Base-by-base conservation (phyloP, 2,888 invertebrate genomes). In the Agrilus cyanescens region DNA sequence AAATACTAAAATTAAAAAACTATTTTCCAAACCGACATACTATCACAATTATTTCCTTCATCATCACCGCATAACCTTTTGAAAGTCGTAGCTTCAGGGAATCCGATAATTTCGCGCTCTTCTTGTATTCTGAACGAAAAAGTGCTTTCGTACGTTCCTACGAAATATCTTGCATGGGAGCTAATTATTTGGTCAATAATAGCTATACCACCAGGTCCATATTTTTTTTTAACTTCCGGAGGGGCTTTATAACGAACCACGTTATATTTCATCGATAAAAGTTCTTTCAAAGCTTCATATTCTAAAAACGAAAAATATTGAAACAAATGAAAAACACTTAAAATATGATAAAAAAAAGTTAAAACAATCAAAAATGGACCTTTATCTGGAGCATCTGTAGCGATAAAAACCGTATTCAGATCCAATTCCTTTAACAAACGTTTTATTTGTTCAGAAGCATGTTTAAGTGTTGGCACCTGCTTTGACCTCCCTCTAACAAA, bases 61-160 rank as follows among this genome's bases (percentile, higher is more conserved):
- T 73, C 63, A 54, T 75, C 71, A 41, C 76, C 76, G 65, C 93
- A 94, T 2, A 94, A 68, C 47, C 85, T 73, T 65, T 97, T 96
- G 61, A 93, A 97, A 0, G 96, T 96, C 7, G 80, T 78, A 18
- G 77, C 68, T 33, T 77, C 71, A 5, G 78, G 73, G 64, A 93
- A 93, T 1, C 94, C 94, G 34, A 96, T 63, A 46, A 98, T 93
- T 69, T 97, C 96, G 18, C 97, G 73, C 61, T 98, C 97, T 63
- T 98, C 97, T 68, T 96, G 93, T 51, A 98, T 97, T 43, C 97
- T 76, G 63, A 86, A 95, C 0, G 95, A 83, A 66, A 96, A 97
- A 1, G 97, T 98, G 46, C 97, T 97, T 54, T 93, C 91, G 61
- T 84, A 78, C 0, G 91, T 93, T 8, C 97, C 97, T 32, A 94